These are phyloP conservation scores for Saturnia japonica DNA, from an alignment of 2,888 invertebrate species.

Conservation along the genomic window DNA sequence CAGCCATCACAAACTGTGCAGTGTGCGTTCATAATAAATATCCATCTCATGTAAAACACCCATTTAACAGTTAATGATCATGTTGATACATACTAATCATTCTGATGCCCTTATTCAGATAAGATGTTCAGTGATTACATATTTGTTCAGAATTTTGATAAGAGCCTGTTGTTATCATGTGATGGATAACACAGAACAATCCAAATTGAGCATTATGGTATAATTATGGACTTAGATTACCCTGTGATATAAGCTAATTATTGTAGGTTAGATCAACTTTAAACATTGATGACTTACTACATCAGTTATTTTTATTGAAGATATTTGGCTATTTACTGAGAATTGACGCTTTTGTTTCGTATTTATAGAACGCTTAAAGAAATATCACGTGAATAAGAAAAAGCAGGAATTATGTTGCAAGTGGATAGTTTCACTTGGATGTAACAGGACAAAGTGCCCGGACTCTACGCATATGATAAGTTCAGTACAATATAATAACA, in stretches of 20 bases:
- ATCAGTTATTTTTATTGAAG: too few relatives aligned
- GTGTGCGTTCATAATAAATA: not conserved
- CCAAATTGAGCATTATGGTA: not conserved
- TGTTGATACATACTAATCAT: not conserved
- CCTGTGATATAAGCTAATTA: not conserved
- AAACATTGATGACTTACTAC: too few relatives aligned
- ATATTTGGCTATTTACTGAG: too few relatives aligned
- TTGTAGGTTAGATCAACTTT: not conserved
- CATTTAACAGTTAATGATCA: not conserved
- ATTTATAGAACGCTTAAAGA: too few relatives aligned
- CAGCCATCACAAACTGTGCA: not conserved
- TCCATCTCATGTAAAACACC: not conserved
- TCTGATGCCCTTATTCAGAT: slow-evolving; percentile 17
- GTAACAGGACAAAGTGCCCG: too few relatives aligned
- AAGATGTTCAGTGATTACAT: slow-evolving; percentile 1
- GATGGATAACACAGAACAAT: not conserved
- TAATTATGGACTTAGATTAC: not conserved
- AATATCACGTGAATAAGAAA: too few relatives aligned
- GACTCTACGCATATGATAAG: too few relatives aligned
- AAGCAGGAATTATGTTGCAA: too few relatives aligned
- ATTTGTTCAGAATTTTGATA: slow-evolving; percentile 7
- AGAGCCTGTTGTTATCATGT: slow-evolving; percentile 6
- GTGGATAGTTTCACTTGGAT: too few relatives aligned
- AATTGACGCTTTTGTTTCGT: too few relatives aligned
- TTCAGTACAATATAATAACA: too few relatives aligned